phyloP scores from a whole-genome alignment of 2,888 invertebrate genomes.

The Hybos culiciformis region DNA sequence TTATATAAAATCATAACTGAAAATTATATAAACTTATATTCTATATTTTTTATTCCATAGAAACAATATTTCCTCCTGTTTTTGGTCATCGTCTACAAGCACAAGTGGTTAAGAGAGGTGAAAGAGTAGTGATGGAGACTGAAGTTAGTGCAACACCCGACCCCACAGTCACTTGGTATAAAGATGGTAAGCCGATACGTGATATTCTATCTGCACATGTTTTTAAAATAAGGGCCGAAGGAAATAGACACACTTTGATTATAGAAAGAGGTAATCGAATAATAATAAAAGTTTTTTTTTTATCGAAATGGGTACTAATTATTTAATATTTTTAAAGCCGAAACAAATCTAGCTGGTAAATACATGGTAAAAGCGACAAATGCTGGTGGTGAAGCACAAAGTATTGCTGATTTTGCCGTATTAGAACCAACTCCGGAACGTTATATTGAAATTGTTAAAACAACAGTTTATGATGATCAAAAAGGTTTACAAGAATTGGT shows the following conservation, averaged over 20 bases:
- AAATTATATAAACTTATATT: too few relatives aligned
- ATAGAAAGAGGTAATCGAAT: constrained; percentile 54
- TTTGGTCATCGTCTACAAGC: constrained; percentile 66
- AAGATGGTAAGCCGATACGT: constrained; percentile 50
- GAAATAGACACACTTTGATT: constrained; percentile 51
- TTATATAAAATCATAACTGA: too few relatives aligned
- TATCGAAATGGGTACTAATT: constrained; percentile 1
- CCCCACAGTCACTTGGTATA: constrained; percentile 59
- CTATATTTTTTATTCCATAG: too few relatives aligned
- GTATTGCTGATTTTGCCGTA: constrained; percentile 64
- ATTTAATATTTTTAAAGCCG: constrained; percentile 35
- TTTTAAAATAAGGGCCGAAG: constrained; percentile 45
- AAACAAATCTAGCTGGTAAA: constrained; percentile 55
- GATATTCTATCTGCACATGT: constrained; percentile 39
- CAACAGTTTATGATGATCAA: constrained; percentile 47
- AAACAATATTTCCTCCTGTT: constrained; percentile 66
- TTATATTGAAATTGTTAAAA: constrained; percentile 52
- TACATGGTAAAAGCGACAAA: constrained; percentile 63
- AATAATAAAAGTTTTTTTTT: not conserved
- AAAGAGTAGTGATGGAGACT: constrained; percentile 58
- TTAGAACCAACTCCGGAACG: constrained; percentile 54
- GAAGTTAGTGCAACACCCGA: constrained; percentile 67
- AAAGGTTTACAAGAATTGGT: constrained; percentile 31
- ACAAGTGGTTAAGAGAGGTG: constrained; percentile 55
- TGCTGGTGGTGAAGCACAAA: constrained; percentile 67